Base-by-base conservation (phyloP, 2,113 vertebrate species). In the Chamaea fasciata region DNA sequence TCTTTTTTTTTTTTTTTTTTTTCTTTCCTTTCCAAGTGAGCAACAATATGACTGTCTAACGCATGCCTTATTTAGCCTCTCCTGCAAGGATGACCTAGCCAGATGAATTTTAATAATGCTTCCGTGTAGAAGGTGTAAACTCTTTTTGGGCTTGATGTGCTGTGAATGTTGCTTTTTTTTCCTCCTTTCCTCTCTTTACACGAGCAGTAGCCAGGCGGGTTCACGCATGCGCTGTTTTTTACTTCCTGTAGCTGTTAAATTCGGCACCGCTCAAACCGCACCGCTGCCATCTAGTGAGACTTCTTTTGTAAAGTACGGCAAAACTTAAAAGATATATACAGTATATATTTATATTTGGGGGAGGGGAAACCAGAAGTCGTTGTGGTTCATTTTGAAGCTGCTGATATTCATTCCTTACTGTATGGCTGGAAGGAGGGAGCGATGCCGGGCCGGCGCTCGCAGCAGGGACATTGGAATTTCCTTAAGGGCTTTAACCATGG, bases 51-150 rank as follows among this genome's bases (percentile, higher is more conserved):
- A 98, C 98, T 98, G 98, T 99, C 98, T 99, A 98, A 99, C 98
- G 99, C 99, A 99, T 99, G 99, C 99, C 99, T 99, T 99, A 99
- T 99, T 98, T 98, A 99, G 98, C 98, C 98, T 99, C 97, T 98
- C 96, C 97, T 96, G 90, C 97, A 97, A 98, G 97, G 98, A 97
- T 98, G 98, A 98, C 97, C 97, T 98, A 98, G 98, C 98, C 98
- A 98, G 98, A 98, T 98, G 97, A 95, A 98, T 97, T 98, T 97
- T 96, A 97, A 97, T 98, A 98, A 97, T 96, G 99, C 98, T 98
- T 98, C 98, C 97, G 94, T 98, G 98, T 98, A 98, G 98, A 98
- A 97, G 98, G 97, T 99, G 98, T 99, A 98, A 98, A 98, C 98
- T 98, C 97, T 98, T 98, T 98, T 98, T 97, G 98, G 98, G 98